These are phyloP conservation scores for Peromyscus polionotus DNA, from an alignment of 2,113 vertebrate species.

Conservation along the genomic window DNA sequence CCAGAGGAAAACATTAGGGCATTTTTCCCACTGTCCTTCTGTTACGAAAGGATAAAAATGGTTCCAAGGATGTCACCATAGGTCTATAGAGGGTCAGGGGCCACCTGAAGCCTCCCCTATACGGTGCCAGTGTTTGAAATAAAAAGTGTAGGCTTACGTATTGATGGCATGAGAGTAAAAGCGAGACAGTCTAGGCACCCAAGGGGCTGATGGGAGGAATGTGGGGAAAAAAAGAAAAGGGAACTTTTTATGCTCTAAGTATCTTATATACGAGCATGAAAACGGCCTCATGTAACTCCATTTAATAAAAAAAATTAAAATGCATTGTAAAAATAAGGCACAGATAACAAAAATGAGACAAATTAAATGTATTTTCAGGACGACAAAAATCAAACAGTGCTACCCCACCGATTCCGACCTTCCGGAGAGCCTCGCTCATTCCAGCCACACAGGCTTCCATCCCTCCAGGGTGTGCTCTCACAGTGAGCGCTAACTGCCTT, in stretches of 20 bases:
- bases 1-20: neutral
- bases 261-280: neutral
- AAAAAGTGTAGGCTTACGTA: neutral
- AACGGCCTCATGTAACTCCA: neutral
- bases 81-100: neutral
- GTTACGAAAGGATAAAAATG: constrained; percentile 9
- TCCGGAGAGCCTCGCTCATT: neutral
- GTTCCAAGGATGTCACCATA: neutral
- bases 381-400: neutral
- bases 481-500: neutral
- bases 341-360: neutral
- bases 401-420: neutral
- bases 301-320: neutral
- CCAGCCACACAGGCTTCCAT: neutral
- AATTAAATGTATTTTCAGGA: neutral
- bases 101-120: neutral
- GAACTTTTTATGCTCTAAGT: neutral
- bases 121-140: neutral
- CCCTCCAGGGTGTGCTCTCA: neutral
- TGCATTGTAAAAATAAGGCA: neutral
- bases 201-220: neutral
- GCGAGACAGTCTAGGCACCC: neutral
- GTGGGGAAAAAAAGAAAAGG: too few relatives aligned
- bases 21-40: constrained; percentile 20
- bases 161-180: neutral